These are phyloP conservation scores for Hylaea fasciaria DNA, from an alignment of 2,888 invertebrate species.

Conservation along the genomic window DNA sequence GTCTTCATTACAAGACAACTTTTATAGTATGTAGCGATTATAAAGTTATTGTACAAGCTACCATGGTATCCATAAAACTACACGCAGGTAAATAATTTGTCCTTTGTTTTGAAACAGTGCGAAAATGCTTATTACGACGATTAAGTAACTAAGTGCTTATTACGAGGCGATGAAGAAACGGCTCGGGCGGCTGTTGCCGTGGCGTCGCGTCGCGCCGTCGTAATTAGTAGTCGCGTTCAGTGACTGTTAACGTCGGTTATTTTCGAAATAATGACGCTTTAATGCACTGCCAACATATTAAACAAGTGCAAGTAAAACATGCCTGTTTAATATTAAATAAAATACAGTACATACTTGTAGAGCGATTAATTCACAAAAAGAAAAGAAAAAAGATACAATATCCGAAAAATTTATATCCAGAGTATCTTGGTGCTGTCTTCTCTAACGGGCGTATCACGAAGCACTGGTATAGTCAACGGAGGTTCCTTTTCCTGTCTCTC, in stretches of 20 bases:
- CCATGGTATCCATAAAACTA: constrained; percentile 1
- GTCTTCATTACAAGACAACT: too few relatives aligned
- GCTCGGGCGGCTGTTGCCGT: constrained; percentile 31
- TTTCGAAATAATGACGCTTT: constrained; percentile 45
- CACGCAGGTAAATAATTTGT: constrained; percentile 19
- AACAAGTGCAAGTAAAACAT: constrained; percentile 16
- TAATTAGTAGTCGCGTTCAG: constrained; percentile 53
- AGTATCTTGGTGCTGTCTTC: too few relatives aligned
- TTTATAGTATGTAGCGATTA: background rate
- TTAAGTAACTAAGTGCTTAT: constrained; percentile 49
- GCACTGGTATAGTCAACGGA: too few relatives aligned
- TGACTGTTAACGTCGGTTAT: constrained; percentile 43
- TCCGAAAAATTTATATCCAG: too few relatives aligned
- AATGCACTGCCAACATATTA: constrained; percentile 30
- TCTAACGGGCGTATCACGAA: too few relatives aligned
- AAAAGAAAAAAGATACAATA: too few relatives aligned
- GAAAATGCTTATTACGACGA: constrained; percentile 49
- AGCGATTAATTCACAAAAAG: constrained; percentile 4
- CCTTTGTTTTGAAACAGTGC: constrained; percentile 36
- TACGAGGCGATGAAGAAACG: constrained; percentile 45
- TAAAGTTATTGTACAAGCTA: background rate
- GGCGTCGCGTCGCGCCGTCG: constrained; percentile 35
- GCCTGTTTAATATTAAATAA: constrained; percentile 2
- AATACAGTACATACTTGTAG: constrained; percentile 1
- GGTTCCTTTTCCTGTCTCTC: too few relatives aligned